Conservation (phyloP, 2,888 invertebrate species). For the Candidula unifasciata region DNA sequence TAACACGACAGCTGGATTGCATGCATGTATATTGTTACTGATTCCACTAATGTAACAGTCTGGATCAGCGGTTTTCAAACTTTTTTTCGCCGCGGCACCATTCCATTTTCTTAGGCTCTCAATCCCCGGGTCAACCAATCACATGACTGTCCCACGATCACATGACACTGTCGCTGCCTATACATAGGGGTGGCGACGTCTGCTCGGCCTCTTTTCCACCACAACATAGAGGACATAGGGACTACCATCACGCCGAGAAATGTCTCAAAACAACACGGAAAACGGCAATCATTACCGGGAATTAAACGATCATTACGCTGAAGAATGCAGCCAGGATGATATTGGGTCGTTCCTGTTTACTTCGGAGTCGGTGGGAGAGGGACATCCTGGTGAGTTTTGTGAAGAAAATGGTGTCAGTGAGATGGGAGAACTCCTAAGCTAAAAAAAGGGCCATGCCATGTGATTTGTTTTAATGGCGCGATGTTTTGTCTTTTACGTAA, state of each 20-base stretch:
- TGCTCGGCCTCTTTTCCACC: conserved; percentile 70
- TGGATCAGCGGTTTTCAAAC: too few species aligned
- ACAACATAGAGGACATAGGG: conserved; percentile 13
- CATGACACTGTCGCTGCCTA: background rate
- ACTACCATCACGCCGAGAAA: conserved; percentile 52
- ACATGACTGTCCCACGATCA: background rate
- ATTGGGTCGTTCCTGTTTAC: conserved; percentile 76
- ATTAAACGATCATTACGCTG: conserved; percentile 71
- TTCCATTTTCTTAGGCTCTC: too few species aligned
- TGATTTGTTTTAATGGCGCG: too few species aligned
- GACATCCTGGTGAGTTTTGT: conserved; percentile 75
- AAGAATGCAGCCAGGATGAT: conserved; percentile 74
- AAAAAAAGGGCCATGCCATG: background rate
- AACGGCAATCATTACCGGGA: conserved; percentile 67
- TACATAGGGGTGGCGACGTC: background rate
- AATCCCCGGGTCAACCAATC: conserved; percentile 4
- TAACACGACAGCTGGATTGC: too few species aligned
- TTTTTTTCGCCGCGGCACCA: too few species aligned
- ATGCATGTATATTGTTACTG: too few species aligned
- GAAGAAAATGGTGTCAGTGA: background rate
- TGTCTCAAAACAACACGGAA: conserved; percentile 56
- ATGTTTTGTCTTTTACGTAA: background rate
- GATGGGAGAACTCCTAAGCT: background rate
- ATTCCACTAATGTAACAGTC: too few species aligned
- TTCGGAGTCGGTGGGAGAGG: conserved; percentile 79